Evolutionary conservation across 1,140 invertebrate genomes (phyloP).

Genomic region (Chironomus tepperi): DNA sequence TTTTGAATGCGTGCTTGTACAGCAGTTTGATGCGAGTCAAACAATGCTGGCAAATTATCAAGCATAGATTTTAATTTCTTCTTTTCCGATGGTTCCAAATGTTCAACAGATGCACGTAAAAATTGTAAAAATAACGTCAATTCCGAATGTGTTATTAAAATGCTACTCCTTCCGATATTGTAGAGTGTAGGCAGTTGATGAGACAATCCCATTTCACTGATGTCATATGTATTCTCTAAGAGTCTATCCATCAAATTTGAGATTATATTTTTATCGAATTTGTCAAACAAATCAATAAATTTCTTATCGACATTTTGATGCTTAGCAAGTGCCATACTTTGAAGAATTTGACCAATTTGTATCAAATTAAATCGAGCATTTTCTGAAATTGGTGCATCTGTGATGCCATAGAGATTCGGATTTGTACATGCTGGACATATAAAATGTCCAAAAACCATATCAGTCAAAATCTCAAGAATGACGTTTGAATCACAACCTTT

Average conservation of each 20-base stretch:
- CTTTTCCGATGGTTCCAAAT: conserved; percentile 26
- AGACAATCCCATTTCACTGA: conserved; percentile 47
- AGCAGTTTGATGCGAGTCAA: neutral
- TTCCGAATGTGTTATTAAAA: conserved; percentile 59
- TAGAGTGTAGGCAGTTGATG: conserved; percentile 38
- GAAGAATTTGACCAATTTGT: conserved; percentile 83
- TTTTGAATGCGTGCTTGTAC: neutral
- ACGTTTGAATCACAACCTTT: conserved; percentile 55
- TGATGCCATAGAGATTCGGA: conserved; percentile 92
- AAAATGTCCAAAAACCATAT: conserved; percentile 88
- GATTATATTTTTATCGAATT: conserved; percentile 68
- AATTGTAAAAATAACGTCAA: conserved; percentile 53
- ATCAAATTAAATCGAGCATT: conserved; percentile 88
- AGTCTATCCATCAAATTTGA: conserved; percentile 64
- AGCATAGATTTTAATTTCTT: neutral
- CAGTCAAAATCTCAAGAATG: conserved; percentile 75
- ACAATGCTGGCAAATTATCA: neutral
- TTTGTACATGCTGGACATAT: conserved; percentile 95
- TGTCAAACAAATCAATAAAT: conserved; percentile 61
- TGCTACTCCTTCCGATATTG: conserved; percentile 50
- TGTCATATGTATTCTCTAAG: conserved; percentile 46
- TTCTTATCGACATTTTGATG: conserved; percentile 68
- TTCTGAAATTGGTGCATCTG: conserved; percentile 85
- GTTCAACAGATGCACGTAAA: conserved; percentile 35
- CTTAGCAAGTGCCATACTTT: conserved; percentile 77